These are phyloP conservation scores for Eidolon dupreanum DNA, from an alignment of 2,797 vertebrate genomes.

Conservation along the genomic window DNA sequence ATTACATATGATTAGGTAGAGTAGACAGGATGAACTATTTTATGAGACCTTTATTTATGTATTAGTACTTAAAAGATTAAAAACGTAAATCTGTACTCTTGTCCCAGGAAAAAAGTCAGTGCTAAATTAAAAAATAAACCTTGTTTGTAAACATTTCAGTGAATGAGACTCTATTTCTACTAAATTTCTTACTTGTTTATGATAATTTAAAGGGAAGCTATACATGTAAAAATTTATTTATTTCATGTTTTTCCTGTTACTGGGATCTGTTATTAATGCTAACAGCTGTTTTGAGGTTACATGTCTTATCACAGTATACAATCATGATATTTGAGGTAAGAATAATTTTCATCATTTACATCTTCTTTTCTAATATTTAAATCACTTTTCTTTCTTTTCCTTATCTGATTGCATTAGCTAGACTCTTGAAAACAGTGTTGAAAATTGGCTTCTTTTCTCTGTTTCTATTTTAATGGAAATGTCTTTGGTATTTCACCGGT, in stretches of 20 bases:
- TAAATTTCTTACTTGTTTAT: neutral
- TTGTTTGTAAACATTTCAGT: conserved; percentile 12
- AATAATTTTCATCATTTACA: neutral
- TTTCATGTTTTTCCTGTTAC: neutral
- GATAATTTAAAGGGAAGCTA: neutral
- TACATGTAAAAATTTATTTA: conserved; percentile 4
- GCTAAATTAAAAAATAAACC: conserved; percentile 22
- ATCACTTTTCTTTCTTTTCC: conserved; percentile 20
- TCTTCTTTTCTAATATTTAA: conserved; percentile 24
- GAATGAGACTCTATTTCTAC: neutral
- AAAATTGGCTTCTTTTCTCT: neutral
- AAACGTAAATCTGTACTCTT: neutral
- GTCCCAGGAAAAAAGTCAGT: neutral
- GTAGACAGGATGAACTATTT: neutral
- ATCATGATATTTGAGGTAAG: conserved; percentile 25
- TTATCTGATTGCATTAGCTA: conserved; percentile 8
- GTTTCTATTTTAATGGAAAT: conserved; percentile 36
- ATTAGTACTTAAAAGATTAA: conserved; percentile 22
- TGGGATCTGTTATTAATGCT: neutral
- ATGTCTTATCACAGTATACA: neutral
- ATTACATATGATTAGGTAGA: neutral
- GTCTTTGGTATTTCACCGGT: neutral
- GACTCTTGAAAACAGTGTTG: neutral
- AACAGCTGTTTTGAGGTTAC: neutral
- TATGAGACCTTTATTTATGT: neutral